These are phyloP conservation scores for Corella eumyota DNA, from an alignment of 23 tunicate genomes.

Conservation along the genomic window DNA sequence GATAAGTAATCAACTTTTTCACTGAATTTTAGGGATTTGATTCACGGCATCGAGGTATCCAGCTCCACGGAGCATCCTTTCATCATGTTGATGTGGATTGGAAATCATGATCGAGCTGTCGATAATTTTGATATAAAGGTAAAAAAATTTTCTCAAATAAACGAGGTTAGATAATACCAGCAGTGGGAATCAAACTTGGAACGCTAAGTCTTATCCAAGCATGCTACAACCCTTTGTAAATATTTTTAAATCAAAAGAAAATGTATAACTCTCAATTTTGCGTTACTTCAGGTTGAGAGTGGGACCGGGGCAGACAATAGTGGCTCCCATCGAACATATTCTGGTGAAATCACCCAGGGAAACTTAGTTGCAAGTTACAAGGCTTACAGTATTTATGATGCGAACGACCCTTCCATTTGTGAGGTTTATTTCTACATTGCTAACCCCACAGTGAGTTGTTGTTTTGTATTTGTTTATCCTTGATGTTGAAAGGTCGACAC, in stretches of 20 bases:
- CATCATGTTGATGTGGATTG: constrained; percentile 68
- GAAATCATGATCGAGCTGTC: constrained; percentile 29
- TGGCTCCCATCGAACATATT: constrained; percentile 19
- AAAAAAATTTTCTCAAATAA: background rate
- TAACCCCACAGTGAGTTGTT: constrained; percentile 23
- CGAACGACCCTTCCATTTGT: constrained; percentile 68
- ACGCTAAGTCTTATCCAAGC: constrained; percentile 1
- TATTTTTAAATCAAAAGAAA: no score
- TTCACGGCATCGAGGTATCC: constrained; percentile 30
- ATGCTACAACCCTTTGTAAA: no score
- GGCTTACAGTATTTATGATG: constrained; percentile 47
- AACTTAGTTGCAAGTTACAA: constrained; percentile 20
- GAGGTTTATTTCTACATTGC: constrained; percentile 73
- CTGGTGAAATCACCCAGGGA: constrained; percentile 24
- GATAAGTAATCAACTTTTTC: background rate
- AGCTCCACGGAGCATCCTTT: constrained; percentile 74
- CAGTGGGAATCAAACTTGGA: no score
- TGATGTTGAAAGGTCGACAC: background rate
- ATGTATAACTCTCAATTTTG: no score
- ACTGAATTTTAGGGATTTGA: constrained; percentile 33
- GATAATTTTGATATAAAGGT: constrained; percentile 53
- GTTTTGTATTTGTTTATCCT: background rate
- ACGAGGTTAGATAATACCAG: no score
- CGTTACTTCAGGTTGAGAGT: constrained; percentile 41
- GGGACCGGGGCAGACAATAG: constrained; percentile 82